These are phyloP conservation scores for Heliconius charithonia DNA, from an alignment of 2,888 invertebrate species.

Conservation along the genomic window DNA sequence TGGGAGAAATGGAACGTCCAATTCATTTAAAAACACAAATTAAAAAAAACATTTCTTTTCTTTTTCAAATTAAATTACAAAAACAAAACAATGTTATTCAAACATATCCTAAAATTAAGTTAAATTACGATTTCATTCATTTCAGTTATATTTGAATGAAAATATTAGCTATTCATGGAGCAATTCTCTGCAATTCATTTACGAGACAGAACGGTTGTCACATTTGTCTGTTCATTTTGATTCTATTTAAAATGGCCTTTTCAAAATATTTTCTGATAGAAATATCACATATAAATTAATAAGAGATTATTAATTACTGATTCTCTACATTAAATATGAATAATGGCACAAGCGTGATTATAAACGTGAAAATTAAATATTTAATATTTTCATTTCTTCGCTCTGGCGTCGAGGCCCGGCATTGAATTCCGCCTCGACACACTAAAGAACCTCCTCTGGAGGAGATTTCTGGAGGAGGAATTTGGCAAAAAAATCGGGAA, in stretches of 20 bases:
- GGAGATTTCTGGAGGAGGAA: too few species aligned
- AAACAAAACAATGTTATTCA: not conserved
- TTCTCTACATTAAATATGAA: not conserved
- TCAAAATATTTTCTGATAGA: not conserved
- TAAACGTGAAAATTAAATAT: too few species aligned
- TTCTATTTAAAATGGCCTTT: not conserved
- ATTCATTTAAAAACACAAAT: too few species aligned
- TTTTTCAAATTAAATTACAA: not conserved
- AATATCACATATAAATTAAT: not conserved
- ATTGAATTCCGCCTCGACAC: too few species aligned
- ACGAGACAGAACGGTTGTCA: not conserved
- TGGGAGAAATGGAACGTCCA: too few species aligned
- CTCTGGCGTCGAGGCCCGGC: too few species aligned
- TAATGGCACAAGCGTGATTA: too few species aligned
- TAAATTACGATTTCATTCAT: not conserved
- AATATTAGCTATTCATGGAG: constrained; percentile 6
- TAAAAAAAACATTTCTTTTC: too few species aligned
- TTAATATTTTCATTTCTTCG: too few species aligned
- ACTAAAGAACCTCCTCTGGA: too few species aligned
- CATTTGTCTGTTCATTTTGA: not conserved
- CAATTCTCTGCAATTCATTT: not conserved
- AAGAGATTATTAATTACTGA: not conserved
- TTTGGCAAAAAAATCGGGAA: too few species aligned
- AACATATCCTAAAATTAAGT: not conserved
- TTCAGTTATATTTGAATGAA: not conserved